These are phyloP conservation scores for Phymastichus coffea DNA, from an alignment of 1,140 invertebrate genomes.

Conservation along the genomic window DNA sequence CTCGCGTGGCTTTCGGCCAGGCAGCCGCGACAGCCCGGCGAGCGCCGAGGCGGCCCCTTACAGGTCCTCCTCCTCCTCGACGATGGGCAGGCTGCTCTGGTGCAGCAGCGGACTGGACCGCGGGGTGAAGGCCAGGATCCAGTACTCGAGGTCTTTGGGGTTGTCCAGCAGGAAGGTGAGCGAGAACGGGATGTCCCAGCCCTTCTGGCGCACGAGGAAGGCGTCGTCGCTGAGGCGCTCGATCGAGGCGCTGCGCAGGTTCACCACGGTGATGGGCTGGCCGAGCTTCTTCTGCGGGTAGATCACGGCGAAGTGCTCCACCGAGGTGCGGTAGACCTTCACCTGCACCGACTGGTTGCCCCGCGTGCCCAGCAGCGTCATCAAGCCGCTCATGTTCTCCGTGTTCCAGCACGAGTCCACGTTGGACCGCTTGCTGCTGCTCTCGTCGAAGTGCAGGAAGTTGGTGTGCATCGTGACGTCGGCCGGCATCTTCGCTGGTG, in stretches of 20 bases:
- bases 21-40: neutral
- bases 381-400: conserved; percentile 64
- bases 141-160: conserved; percentile 62
- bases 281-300: conserved; percentile 67
- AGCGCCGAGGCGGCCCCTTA: too few relatives aligned
- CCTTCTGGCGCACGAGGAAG: conserved; percentile 63
- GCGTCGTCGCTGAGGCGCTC: conserved; percentile 58
- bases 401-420: conserved; percentile 58
- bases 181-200: conserved; percentile 62
- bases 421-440: conserved; percentile 41
- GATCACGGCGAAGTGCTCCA: conserved; percentile 68
- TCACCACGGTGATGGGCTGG: conserved; percentile 64
- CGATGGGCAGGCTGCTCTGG: conserved; percentile 62
- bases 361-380: conserved; percentile 61
- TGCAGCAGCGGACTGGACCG: conserved; percentile 57
- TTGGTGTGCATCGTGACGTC: conserved; percentile 52
- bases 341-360: conserved; percentile 63
- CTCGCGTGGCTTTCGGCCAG: conserved; percentile 42
- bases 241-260: conserved; percentile 62
- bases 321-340: conserved; percentile 65
- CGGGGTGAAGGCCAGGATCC: conserved; percentile 64
- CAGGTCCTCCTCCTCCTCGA: conserved; percentile 63
- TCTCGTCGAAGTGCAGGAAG: conserved; percentile 45
- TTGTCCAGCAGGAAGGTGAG: conserved; percentile 63
- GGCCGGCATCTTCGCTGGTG: conserved; percentile 48